A percentile compares a stretch with the other conserved stretches of the same genome.
Evolutionary conservation across 2,888 invertebrate species (phyloP).

Genomic region (Molorchus minor): DNA sequence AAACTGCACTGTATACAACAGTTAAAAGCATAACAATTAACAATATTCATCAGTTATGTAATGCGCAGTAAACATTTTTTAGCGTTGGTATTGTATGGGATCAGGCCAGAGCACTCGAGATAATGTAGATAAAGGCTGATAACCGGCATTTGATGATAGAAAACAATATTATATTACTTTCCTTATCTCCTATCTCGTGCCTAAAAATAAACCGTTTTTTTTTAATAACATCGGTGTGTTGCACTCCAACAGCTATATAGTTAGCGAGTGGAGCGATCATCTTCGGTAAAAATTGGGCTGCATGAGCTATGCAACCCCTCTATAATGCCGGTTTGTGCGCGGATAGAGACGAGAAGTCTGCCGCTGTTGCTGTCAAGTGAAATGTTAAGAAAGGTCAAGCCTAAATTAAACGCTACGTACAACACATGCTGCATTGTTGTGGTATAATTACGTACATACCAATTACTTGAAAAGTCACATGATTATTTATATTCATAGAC

Average conservation of each 20-base stretch:
- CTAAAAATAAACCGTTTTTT: conserved; percentile 29
- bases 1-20: no score
- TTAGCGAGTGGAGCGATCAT: neutral
- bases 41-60: conserved; percentile 6
- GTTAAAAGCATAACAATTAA: neutral
- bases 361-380: conserved; percentile 42
- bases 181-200: conserved; percentile 27
- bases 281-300: neutral
- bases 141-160: conserved; percentile 27
- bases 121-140: conserved; percentile 32
- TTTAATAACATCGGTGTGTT: conserved; percentile 24
- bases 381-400: conserved; percentile 56
- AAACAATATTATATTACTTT: conserved; percentile 33
- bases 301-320: neutral
- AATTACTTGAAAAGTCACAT: conserved; percentile 40
- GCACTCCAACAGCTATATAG: conserved; percentile 22
- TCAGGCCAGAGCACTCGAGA: conserved; percentile 28
- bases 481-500: conserved; percentile 21
- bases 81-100: conserved; percentile 12
- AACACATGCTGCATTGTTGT: conserved; percentile 44
- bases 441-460: conserved; percentile 41
- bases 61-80: conserved; percentile 12
- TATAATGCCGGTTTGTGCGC: neutral
- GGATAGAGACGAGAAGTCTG: conserved; percentile 51
- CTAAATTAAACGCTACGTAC: conserved; percentile 50